A percentile compares a stretch with the other conserved stretches of the same genome.
These are phyloP conservation scores for Cyprinus carpio DNA, from an alignment of 2,113 vertebrate species.

Conservation along the genomic window DNA sequence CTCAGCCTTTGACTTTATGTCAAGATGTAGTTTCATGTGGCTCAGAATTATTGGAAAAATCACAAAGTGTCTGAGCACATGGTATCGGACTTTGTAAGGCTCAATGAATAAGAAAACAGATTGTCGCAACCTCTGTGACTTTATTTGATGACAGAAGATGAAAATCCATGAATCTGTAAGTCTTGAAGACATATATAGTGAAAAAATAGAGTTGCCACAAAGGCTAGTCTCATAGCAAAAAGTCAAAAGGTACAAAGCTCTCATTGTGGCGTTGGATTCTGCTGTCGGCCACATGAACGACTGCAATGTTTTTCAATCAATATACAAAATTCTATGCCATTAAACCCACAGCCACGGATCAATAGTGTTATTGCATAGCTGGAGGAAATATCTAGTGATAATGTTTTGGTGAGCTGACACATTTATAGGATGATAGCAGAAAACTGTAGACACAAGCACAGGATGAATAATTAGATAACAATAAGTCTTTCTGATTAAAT, in stretches of 20 bases:
- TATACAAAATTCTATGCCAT: conserved; percentile 19
- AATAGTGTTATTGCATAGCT: not conserved
- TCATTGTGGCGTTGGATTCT: not conserved
- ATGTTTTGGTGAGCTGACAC: conserved; percentile 8
- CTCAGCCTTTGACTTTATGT: not conserved
- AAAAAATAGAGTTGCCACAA: not conserved
- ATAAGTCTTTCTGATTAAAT: too few relatives aligned
- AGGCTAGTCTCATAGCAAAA: not conserved
- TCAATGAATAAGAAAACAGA: not conserved
- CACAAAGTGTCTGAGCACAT: not conserved
- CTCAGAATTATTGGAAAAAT: not conserved
- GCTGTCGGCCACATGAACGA: not conserved
- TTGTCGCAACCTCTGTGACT: not conserved
- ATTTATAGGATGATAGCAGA: not conserved
- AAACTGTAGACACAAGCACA: too few relatives aligned
- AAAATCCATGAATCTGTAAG: not conserved
- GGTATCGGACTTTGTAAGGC: not conserved
- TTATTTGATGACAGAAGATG: not conserved
- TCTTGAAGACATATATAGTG: not conserved
- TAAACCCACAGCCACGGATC: not conserved
- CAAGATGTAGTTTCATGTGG: not conserved
- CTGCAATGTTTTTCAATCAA: not conserved
- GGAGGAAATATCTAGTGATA: not conserved
- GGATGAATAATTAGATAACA: too few relatives aligned
- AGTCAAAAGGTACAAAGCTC: not conserved